Conservation (phyloP, 2,797 vertebrate species). For the Remorina albescens region DNA sequence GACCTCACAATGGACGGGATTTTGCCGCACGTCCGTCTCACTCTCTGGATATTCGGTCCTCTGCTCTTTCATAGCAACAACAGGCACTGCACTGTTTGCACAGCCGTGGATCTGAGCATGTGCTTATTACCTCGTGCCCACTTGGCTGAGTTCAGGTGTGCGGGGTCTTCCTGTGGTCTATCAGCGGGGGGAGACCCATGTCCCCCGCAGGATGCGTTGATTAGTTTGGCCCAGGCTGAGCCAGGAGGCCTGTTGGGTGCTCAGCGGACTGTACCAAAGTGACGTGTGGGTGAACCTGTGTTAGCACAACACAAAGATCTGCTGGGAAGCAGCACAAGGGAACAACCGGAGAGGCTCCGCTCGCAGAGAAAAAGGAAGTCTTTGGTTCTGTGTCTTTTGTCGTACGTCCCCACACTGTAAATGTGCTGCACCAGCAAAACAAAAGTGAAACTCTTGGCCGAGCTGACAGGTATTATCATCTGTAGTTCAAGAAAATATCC, state of each 20-base stretch:
- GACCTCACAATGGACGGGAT: neutral
- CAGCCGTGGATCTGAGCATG: slow-evolving; percentile 10
- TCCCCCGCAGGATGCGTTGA: slow-evolving; percentile 81
- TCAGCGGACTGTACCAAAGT: slow-evolving; percentile 63
- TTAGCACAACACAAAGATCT: slow-evolving; percentile 43
- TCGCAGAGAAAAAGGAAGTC: neutral
- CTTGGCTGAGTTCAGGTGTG: slow-evolving; percentile 65
- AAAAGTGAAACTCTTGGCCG: neutral
- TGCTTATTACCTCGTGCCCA: slow-evolving; percentile 30
- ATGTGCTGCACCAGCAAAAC: slow-evolving; percentile 10
- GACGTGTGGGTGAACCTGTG: slow-evolving; percentile 41
- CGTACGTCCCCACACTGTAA: neutral
- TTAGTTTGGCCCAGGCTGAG: slow-evolving; percentile 77
- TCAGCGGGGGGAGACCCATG: slow-evolving; percentile 51
- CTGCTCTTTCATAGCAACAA: slow-evolving; percentile 17
- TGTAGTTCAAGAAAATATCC: neutral
- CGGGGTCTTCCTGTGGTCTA: slow-evolving; percentile 55
- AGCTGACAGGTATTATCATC: neutral
- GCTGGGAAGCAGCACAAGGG: slow-evolving; percentile 48
- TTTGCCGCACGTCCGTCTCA: neutral
- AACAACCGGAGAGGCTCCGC: slow-evolving; percentile 14
- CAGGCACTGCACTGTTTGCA: slow-evolving; percentile 43
- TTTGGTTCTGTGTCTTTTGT: neutral
- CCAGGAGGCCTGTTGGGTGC: slow-evolving; percentile 58
- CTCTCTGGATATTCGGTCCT: neutral